These are phyloP conservation scores for Ciconia maguari DNA, from an alignment of 2,113 vertebrate genomes.

Conservation along the genomic window DNA sequence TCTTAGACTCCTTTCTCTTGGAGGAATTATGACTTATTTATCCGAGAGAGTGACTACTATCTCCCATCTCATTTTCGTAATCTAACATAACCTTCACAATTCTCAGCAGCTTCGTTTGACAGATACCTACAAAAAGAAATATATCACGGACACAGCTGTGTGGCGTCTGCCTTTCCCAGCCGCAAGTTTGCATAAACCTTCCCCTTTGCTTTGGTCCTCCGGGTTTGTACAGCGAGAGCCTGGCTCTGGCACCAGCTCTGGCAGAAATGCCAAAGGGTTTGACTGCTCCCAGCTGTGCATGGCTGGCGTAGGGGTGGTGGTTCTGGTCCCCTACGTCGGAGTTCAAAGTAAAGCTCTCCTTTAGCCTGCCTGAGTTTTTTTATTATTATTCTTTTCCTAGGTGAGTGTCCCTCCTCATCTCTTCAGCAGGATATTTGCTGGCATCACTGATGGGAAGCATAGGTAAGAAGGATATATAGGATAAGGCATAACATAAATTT, in stretches of 20 bases:
- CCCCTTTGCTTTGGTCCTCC: neutral
- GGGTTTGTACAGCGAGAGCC: neutral
- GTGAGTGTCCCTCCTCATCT: neutral
- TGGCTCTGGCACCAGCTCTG: neutral
- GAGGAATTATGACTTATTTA: neutral
- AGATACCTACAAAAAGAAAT: neutral
- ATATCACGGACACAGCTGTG: neutral
- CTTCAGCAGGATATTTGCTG: neutral
- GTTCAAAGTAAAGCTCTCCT: neutral
- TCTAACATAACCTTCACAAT: neutral
- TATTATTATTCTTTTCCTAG: neutral
- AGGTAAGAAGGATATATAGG: neutral
- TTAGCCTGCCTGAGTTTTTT: neutral
- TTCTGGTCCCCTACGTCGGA: rapidly evolving
- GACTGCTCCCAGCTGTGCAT: neutral
- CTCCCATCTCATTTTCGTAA: neutral
- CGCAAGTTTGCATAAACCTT: neutral
- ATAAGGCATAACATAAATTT: neutral
- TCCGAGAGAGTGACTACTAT: neutral
- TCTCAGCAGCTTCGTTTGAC: neutral
- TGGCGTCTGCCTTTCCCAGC: neutral
- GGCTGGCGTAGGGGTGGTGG: rapidly evolving
- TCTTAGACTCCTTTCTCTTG: slow-evolving; percentile 14
- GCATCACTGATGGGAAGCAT: neutral
- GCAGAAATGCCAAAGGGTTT: neutral